Base-by-base conservation (phyloP, 1,140 invertebrate species). In the Phenacoccus solenopsis region DNA sequence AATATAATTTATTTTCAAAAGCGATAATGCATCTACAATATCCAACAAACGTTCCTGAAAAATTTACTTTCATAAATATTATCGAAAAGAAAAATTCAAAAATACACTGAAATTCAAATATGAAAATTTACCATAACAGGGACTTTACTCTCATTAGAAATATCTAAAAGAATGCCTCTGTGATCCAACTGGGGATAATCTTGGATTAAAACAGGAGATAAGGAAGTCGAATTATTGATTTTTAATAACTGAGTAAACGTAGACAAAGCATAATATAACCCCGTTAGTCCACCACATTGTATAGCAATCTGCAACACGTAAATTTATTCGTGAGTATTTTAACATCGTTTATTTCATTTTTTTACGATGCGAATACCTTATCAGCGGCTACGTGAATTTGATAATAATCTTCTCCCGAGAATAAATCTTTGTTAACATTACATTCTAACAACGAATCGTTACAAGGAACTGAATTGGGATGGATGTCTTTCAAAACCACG, bases 191-290 rank as follows among this genome's bases (percentile, higher is more conserved):
- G 79, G 1, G 86, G 86, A 72, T 83, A 81, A 74, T 88, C 87
- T 75, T 85, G 83, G 64, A 88, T 86, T 35, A 87, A 76, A 24
- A 85, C 78, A 1, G 83, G 81, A 24, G 81, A 80, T 73, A 75
- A 79, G 72, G 73, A 81, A 76, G 71, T 80, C 74, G 70, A 75
- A 78, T 57, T 76, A 25, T 67, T 78, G 77, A 87, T 75, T 21
- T 79, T 77, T 28, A 88, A 76, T 70, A 88, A 80, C 74, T 88
- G 87, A 5, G 83, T 79, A 56, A 87, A 80, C 1, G 86, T 88
- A 24, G 80, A 82, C 35, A 87, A 80, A 1, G 83, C 85, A 76
- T 85, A 84, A 76, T 85, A 83, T 13, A 88, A 74, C 30, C 85
- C 84, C 28, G 78, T 76, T 13, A 82, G 75, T 76, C 83, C 84